Base-by-base conservation (phyloP, 2,113 vertebrate genomes). In the Nesogale talazaci region DNA sequence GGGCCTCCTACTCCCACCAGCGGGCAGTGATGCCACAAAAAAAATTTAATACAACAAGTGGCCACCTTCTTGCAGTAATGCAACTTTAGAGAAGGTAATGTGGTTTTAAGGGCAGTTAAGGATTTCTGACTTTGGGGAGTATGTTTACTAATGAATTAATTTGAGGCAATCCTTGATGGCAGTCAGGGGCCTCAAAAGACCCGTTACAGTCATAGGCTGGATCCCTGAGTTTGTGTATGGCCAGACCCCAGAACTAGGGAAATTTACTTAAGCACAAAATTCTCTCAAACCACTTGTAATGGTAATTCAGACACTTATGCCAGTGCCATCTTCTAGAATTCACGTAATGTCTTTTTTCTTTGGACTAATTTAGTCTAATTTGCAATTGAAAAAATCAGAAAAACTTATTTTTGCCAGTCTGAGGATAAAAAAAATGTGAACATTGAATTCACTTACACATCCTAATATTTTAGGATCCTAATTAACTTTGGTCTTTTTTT, bases 251-350 rank as follows among this genome's bases (percentile, higher is more conserved):
- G 34, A 92, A 89, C 20, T 82, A 61, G 16, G 17, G 42, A 89
- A 67, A 86, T 72, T 82, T 92, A 77, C 81, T 83, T 27, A 94
- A 79, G 46, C n/a, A 75, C n/a, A 89, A 52, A 83, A 86, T 96
- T 89, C 29, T 75, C 65, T 88, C 4, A 52, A 57, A 63, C 88
- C 46, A 88, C 65, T 93, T 23, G 86, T 82, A 61, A 34, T 94
- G 85, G 34, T 93, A 88, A 90, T 88, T 88, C 59, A 94, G 38
- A 63, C n/a, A 81, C 88, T 94, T 79, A 79, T 90, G 76, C n/a
- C 67, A 77, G 29, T 85, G 77, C 94, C 23, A 77, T 74, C 27
- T 88, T 91, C 34, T 78, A 17, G 46, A 52, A 52, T 52, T 52
- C 46, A 11, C 46, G 29, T 90, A 34, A 4, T 77, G 25, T 78